A percentile compares a stretch with the other conserved stretches of the same genome.
Conservation (phyloP, 2,113 vertebrate species). For the Heteronetta atricapilla region DNA sequence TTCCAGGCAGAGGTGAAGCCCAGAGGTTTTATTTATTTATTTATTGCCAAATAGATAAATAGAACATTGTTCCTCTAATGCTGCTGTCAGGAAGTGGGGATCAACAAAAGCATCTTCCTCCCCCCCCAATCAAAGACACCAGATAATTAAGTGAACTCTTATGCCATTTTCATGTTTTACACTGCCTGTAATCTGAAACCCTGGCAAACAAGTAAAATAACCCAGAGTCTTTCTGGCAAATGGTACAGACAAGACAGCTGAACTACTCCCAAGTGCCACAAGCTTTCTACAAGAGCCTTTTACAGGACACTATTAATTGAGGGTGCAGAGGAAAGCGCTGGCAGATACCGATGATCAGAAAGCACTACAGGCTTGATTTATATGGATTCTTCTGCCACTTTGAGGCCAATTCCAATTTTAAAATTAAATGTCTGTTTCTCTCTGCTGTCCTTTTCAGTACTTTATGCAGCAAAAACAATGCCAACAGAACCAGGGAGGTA, state of each 20-base stretch:
- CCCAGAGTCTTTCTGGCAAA: neutral
- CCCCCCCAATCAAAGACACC: neutral
- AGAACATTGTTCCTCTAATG: neutral
- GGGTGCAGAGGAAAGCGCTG: neutral
- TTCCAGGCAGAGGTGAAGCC: constrained; percentile 7
- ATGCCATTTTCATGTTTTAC: neutral
- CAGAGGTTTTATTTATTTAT: neutral
- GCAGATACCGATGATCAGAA: neutral
- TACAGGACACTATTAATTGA: neutral
- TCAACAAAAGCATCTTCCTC: neutral
- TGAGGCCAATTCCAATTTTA: neutral
- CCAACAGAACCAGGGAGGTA: neutral
- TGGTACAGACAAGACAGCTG: neutral
- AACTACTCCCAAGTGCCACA: neutral
- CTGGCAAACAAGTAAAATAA: neutral
- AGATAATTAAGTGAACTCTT: neutral
- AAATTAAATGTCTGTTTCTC: neutral
- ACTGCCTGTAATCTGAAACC: neutral
- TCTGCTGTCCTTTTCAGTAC: neutral
- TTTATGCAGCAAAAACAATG: neutral
- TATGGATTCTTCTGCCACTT: neutral
- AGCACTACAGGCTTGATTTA: neutral
- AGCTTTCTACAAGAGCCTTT: neutral
- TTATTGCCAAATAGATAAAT: neutral
- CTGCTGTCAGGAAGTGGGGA: neutral